These are phyloP conservation scores for Cylindroiulus punctatus DNA, from an alignment of 2,888 invertebrate genomes.

Conservation along the genomic window DNA sequence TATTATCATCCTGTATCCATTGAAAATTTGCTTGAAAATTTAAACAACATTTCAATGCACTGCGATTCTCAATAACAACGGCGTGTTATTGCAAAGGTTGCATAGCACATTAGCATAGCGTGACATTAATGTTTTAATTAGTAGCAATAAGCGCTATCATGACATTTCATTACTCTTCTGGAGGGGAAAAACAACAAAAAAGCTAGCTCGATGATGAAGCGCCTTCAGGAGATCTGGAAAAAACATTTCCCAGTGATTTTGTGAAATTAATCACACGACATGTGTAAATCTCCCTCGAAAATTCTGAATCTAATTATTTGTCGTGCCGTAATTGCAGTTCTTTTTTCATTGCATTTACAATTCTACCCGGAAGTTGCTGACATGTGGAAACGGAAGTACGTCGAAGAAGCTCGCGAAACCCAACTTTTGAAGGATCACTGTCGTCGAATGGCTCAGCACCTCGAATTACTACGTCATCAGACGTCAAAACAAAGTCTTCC, in stretches of 20 bases:
- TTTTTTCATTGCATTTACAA: slow-evolving; percentile 12
- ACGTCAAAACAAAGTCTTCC: slow-evolving; percentile 14
- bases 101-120: neutral
- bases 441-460: slow-evolving; percentile 52
- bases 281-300: slow-evolving; percentile 5
- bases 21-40: no score
- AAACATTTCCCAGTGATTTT: neutral
- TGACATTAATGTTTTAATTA: slow-evolving; percentile 31
- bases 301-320: slow-evolving; percentile 46
- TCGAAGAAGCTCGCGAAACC: slow-evolving; percentile 53
- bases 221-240: neutral
- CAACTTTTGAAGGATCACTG: slow-evolving; percentile 52
- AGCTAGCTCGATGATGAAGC: neutral
- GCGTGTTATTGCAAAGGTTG: neutral
- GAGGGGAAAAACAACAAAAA: neutral
- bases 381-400: slow-evolving; percentile 56
- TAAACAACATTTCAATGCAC: neutral
- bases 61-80: neutral
- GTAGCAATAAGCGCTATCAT: neutral
- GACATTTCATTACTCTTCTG: slow-evolving; percentile 25
- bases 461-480: slow-evolving; percentile 49
- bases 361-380: slow-evolving; percentile 50
- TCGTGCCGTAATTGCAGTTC: slow-evolving; percentile 3
- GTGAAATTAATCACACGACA: neutral
- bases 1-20: no score